Evolutionary conservation across 1,140 invertebrate genomes (phyloP), one percentile per base, ranked within the genome.

Genomic region (Oreohelix idahoensis): DNA sequence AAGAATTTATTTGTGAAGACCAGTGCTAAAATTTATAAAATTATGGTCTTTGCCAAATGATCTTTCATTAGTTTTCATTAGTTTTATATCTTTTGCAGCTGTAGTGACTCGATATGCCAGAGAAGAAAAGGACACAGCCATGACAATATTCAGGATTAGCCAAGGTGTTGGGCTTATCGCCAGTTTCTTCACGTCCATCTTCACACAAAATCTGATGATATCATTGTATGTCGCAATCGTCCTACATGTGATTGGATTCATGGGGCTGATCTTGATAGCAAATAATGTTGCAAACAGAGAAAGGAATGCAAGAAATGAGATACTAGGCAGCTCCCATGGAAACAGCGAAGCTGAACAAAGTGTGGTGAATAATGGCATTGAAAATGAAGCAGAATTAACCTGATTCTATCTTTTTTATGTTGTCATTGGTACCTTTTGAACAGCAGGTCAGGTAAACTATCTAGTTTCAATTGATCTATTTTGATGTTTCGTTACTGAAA

Each of bases 121-220:
- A 17, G 80, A 84, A 23, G 84, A 85, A 26, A 80, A 84, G 26
- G 84, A 84, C 29, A 83, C 84, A n/a, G 86, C 86, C 76, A 83
- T 86, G 81, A 84, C 83, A 5, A 66, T 39, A 23, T 84, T 84
- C 82, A 71, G 84, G 5, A 79, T 86, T n/a, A 81, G 71, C 32
- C 83, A 86, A 35, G 86, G 86, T 5, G 0, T 85, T n/a, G 86
- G 86, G 17, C 66, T 86, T 42, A 76, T 84, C n/a, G 29, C 45
- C 63, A 85, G 84, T 73, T 86, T 86, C 79, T 49, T 86, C 49
- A 32, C 80, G 29, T 86, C 86, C 32, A 70, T 86, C 17, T 76
- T 81, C 42, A 71, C 81, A 13, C 71, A 80, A 45, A 83, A 78
- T 45, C 70, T 86, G 58, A 81, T 84, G 82, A 85, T 79, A 63